Percentiles rank a stretch among this genome's conserved stretches.
These are phyloP conservation scores for Lasioglossum vierecki DNA, from an alignment of 2,888 invertebrate genomes.

Conservation along the genomic window DNA sequence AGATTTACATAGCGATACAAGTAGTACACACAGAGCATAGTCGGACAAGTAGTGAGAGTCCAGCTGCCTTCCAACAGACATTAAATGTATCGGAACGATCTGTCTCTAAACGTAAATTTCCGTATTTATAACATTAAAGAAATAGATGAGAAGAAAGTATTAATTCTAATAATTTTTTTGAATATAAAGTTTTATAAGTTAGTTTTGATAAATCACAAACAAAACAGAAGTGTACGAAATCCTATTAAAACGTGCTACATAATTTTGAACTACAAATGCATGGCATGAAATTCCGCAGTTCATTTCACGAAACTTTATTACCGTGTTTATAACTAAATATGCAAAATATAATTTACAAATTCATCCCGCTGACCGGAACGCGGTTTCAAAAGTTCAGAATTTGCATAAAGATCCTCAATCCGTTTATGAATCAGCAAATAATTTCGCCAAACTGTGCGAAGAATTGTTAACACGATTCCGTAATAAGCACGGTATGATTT, in stretches of 20 bases:
- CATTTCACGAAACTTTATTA: too few relatives aligned
- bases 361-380: not conserved
- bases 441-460: not conserved
- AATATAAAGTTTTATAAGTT: too few relatives aligned
- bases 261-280: too few relatives aligned
- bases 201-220: too few relatives aligned
- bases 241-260: too few relatives aligned
- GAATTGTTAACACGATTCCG: not conserved
- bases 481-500: not conserved
- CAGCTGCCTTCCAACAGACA: not conserved
- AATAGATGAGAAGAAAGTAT: not conserved
- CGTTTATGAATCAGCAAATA: not conserved
- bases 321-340: too few relatives aligned
- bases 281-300: too few relatives aligned
- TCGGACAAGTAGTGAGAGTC: not conserved
- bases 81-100: not conserved
- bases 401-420: not conserved
- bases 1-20: not conserved
- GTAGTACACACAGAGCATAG: not conserved
- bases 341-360: too few relatives aligned
- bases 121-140: not conserved
- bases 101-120: not conserved
- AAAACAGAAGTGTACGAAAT: too few relatives aligned
- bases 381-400: not conserved
- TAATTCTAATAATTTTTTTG: not conserved